Evolutionary conservation across 2,113 vertebrate species (phyloP), one percentile per base, ranked within the genome.

Genomic region (Pomatostomus ruficeps): DNA sequence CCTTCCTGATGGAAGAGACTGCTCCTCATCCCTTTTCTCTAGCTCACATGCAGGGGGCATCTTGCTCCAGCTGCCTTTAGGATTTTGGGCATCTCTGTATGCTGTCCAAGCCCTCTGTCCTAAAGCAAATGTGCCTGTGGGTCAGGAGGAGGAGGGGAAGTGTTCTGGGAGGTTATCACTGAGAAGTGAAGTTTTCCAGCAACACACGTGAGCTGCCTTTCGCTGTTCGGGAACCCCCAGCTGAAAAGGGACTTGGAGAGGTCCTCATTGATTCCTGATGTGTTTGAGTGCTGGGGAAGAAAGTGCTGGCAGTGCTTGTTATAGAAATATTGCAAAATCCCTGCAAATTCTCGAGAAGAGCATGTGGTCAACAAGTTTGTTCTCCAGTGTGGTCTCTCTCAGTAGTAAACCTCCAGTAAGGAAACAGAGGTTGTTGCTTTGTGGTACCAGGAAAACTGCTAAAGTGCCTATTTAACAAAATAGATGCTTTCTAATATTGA

Each of bases 211-310:
- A 90, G 36, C 48, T 1, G 1, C 11, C 7, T 84, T 49, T 36
- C 1, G 0, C 40, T 55, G 23, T 38, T 63, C 31, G 1, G 1
- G n/a, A 80, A 2, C 1, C 2, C 4, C 0, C 15, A 48, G 74
- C n/a, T 73, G 67, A 35, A 75, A 17, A n/a, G 36, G 26, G 28
- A 38, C 4, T 31, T 42, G 26, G 2, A n/a, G 51, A 45, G 12
- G n/a, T 68, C 38, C 22, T 74, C 2, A 0, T 2, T 66, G 63
- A 16, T 46, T 74, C 35, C 4, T 4, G 0, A 11, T 5, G 10
- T 40, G 55, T 66, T 73, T 73, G 35, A 88, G 36, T 52, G 25
- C 40, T 77, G 29, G 45, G 12, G 24, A 46, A 29, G 22, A 79
- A 83, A 40, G 6, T 38, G 14, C 11, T 84, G 10, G 48, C 35